Evolutionary conservation across 30 jellyfish, hydroid and myxozoan genomes (phyloP).

Genomic region (Aurelia sp.): DNA sequence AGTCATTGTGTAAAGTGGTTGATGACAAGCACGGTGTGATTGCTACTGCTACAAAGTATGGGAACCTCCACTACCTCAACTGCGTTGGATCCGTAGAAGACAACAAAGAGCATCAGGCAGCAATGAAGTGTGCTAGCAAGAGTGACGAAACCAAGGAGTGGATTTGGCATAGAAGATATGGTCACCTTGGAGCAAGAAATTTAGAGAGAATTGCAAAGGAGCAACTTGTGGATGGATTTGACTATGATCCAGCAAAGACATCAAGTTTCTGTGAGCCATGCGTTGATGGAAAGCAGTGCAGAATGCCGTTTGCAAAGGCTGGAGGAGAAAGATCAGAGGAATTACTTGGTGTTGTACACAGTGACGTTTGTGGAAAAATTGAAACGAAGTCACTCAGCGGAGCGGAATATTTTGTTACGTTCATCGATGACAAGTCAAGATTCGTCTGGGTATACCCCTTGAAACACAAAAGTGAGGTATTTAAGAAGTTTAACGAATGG

Average conservation of each 20-base stretch:
- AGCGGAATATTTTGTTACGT: constrained; percentile 31
- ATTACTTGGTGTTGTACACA: constrained; percentile 38
- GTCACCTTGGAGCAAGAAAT: constrained; percentile 43
- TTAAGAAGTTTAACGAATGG: constrained; percentile 38
- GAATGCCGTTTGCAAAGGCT: constrained; percentile 27
- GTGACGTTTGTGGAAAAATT: constrained; percentile 75
- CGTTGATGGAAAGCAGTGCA: constrained; percentile 45
- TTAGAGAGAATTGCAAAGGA: constrained; percentile 1
- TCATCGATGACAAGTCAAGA: constrained; percentile 34
- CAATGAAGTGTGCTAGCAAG: neutral
- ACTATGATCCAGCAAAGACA: constrained; percentile 5
- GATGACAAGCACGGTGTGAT: constrained; percentile 5
- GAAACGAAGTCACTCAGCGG: constrained; percentile 55
- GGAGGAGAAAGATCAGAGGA: constrained; percentile 56
- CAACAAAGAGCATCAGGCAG: neutral
- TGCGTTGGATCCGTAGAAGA: constrained; percentile 14
- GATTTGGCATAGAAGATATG: constrained; percentile 55
- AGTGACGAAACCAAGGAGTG: constrained; percentile 19
- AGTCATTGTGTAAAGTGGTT: constrained; percentile 6
- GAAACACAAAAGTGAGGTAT: constrained; percentile 48
- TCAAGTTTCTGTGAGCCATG: constrained; percentile 29
- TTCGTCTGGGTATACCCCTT: constrained; percentile 15
- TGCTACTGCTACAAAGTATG: constrained; percentile 17
- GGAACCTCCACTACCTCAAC: constrained; percentile 62
- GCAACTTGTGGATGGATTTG: constrained; percentile 56